Evolutionary conservation across 2,113 vertebrate genomes (phyloP).

Genomic region (Arothron firmamentum): DNA sequence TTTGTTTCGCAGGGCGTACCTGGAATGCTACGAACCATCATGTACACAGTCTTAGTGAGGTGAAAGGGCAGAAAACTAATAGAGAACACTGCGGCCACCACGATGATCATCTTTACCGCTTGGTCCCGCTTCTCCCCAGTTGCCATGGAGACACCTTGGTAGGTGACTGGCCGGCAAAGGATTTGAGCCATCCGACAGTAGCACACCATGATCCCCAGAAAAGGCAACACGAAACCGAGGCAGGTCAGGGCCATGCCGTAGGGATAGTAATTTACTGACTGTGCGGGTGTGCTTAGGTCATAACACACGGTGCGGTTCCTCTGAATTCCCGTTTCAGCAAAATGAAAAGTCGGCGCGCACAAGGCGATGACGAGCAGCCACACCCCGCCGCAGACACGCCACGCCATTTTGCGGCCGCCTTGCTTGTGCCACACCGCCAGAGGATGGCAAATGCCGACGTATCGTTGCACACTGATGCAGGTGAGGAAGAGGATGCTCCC

Average conservation of each 20-base stretch:
- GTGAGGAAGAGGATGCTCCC: conserved; percentile 96
- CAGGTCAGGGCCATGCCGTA: conserved; percentile 90
- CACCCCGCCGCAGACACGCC: conserved; percentile 79
- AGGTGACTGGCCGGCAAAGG: conserved; percentile 77
- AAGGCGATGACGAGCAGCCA: conserved; percentile 80
- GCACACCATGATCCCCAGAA: conserved; percentile 82
- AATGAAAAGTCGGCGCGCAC: conserved; percentile 87
- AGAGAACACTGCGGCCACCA: conserved; percentile 84
- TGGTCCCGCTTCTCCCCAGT: conserved; percentile 80
- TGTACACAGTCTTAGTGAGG: conserved; percentile 90
- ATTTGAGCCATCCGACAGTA: conserved; percentile 85
- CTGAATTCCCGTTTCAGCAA: conserved; percentile 85
- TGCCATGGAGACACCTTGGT: conserved; percentile 56
- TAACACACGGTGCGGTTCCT: conserved; percentile 95
- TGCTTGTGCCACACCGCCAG: conserved; percentile 84
- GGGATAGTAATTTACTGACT: conserved; percentile 81
- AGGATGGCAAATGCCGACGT: conserved; percentile 93
- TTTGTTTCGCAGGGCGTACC: conserved; percentile 64
- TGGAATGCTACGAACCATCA: conserved; percentile 78
- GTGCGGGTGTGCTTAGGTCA: conserved; percentile 81
- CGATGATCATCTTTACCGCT: conserved; percentile 85
- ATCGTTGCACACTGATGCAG: conserved; percentile 94
- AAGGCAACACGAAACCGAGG: conserved; percentile 87
- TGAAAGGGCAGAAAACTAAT: conserved; percentile 96
- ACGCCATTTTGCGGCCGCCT: conserved; percentile 81